These are phyloP conservation scores for Entelurus aequoreus DNA, from an alignment of 2,113 vertebrate genomes.

Conservation along the genomic window DNA sequence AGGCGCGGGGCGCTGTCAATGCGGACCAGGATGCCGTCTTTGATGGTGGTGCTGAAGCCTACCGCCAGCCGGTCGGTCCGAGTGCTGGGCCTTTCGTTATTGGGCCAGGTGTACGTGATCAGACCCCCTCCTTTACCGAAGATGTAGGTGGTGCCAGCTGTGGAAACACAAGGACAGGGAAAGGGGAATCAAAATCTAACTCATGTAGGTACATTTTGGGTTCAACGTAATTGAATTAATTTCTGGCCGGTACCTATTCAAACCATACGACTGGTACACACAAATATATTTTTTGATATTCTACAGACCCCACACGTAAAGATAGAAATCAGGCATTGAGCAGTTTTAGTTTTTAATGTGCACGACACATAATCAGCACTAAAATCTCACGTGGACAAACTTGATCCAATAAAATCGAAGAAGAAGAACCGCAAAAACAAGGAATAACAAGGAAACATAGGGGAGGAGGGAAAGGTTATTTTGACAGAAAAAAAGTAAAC, in stretches of 20 bases:
- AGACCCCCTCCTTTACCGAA: conserved; percentile 95
- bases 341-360: no score
- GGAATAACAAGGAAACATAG: no score
- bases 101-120: conserved; percentile 95
- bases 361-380: no score
- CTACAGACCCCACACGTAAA: no score
- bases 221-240: conserved; percentile 19
- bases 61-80: conserved; percentile 90
- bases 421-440: no score
- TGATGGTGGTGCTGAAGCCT: conserved; percentile 79
- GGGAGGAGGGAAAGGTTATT: no score
- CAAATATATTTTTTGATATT: no score
- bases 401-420: no score
- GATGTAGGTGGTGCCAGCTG: conserved; percentile 95
- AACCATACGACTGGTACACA: background rate
- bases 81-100: conserved; percentile 92
- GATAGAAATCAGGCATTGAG: no score
- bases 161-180: conserved; percentile 29
- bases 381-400: no score
- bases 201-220: background rate
- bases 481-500: no score
- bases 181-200: background rate
- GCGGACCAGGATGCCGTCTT: conserved; percentile 92
- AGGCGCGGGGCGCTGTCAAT: conserved; percentile 94
- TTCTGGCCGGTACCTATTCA: background rate